These are phyloP conservation scores for Stictocephala bisonia DNA, from an alignment of 2,888 invertebrate genomes.

Conservation along the genomic window DNA sequence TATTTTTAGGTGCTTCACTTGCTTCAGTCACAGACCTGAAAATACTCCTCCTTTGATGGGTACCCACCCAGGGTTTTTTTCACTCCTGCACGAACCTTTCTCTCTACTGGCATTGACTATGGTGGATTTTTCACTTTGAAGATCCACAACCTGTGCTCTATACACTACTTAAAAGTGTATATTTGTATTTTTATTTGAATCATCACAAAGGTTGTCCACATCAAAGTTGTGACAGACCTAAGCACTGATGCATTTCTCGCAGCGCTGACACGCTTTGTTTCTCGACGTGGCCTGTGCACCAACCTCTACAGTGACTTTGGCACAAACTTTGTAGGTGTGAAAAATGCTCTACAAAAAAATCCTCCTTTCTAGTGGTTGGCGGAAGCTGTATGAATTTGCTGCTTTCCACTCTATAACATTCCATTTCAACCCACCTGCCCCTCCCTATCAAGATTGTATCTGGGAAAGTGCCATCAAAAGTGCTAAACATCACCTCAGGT, in stretches of 20 bases:
- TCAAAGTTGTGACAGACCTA: conserved; percentile 60
- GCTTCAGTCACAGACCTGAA: neutral
- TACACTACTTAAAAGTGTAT: conserved; percentile 51
- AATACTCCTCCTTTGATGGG: conserved; percentile 21
- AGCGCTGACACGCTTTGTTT: conserved; percentile 59
- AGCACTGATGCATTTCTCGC: conserved; percentile 60
- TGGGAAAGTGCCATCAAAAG: no score
- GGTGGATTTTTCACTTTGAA: conserved; percentile 38
- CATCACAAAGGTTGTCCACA: conserved; percentile 59
- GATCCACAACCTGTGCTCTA: no score
- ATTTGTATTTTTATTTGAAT: conserved; percentile 59
- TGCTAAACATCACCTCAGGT: neutral
- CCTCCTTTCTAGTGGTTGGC: neutral
- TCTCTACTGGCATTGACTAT: conserved; percentile 12
- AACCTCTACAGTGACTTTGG: conserved; percentile 61
- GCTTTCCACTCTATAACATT: neutral
- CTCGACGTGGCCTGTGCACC: conserved; percentile 56
- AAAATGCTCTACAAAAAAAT: no score
- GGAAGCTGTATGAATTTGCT: neutral
- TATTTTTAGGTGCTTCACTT: neutral
- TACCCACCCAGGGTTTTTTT: conserved; percentile 15
- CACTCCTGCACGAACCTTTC: conserved; percentile 18
- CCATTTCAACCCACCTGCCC: neutral
- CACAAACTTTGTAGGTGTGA: conserved; percentile 61
- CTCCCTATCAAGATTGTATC: neutral